Percentiles rank a stretch among this genome's conserved stretches.
Conservation (phyloP, 2,888 invertebrate genomes). For the Drosophila picticornis region DNA sequence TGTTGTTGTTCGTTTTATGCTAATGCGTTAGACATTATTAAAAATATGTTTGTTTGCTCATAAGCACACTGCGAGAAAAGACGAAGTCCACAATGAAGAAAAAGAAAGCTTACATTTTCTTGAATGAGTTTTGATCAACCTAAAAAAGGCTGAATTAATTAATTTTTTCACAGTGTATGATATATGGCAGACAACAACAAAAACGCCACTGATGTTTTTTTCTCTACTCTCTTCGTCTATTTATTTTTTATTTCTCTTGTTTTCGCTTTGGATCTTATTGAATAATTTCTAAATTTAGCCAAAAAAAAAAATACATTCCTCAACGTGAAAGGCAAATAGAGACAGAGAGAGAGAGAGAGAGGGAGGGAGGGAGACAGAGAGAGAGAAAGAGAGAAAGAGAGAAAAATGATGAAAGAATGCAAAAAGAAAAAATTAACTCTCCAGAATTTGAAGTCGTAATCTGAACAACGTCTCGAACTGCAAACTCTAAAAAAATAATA, state of each 20-base stretch:
- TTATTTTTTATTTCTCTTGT: constrained; percentile 38
- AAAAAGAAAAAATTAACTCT: constrained; percentile 35
- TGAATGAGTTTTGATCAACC: background rate
- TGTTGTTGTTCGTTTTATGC: constrained; percentile 40
- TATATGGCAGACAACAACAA: constrained; percentile 3
- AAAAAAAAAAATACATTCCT: constrained; percentile 46
- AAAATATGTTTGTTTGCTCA: constrained; percentile 48
- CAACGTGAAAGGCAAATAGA: constrained; percentile 39
- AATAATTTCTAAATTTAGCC: constrained; percentile 79
- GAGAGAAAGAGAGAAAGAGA: background rate
- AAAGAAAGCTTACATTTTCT: background rate
- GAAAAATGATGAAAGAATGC: constrained; percentile 28
- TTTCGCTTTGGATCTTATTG: constrained; percentile 60
- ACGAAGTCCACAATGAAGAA: background rate
- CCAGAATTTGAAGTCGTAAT: constrained; percentile 23
- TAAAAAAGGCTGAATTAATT: background rate
- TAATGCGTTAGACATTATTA: constrained; percentile 53
- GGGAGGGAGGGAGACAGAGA: background rate
- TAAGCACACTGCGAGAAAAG: constrained; percentile 39
- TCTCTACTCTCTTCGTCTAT: constrained; percentile 53
- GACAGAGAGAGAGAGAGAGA: constrained; percentile 7
- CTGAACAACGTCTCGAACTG: constrained; percentile 12
- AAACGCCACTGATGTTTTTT: constrained; percentile 23
- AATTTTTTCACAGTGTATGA: constrained; percentile 40
- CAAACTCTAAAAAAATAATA: constrained; percentile 1